Evolutionary conservation across 2,797 vertebrate genomes (phyloP).

Genomic region (Eupleurogrammus muticus): DNA sequence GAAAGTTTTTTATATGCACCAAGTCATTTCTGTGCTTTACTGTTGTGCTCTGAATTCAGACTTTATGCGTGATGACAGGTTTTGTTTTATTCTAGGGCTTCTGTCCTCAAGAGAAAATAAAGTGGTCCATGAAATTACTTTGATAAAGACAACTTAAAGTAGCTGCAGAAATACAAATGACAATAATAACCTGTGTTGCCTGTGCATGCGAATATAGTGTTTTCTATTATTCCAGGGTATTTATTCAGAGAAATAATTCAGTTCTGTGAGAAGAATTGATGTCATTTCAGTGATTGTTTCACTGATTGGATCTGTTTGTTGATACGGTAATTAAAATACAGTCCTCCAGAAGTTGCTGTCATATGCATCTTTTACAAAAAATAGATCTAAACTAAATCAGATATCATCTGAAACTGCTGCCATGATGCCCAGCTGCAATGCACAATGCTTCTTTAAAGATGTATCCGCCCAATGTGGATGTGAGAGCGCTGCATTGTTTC

Average conservation of each 20-base stretch:
- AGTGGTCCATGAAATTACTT: conserved; percentile 33
- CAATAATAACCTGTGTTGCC: conserved; percentile 23
- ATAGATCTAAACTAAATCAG: conserved; percentile 19
- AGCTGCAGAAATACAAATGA: conserved; percentile 30
- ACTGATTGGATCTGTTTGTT: conserved; percentile 29
- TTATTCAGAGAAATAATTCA: conserved; percentile 32
- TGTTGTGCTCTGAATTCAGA: conserved; percentile 18
- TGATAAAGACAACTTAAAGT: conserved; percentile 25
- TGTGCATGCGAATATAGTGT: neutral
- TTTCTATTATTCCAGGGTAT: conserved; percentile 22
- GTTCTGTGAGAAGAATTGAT: conserved; percentile 28
- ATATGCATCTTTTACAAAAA: conserved; percentile 11
- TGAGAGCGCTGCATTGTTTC: neutral
- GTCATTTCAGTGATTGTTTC: conserved; percentile 26
- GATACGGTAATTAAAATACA: conserved; percentile 39
- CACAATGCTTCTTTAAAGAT: conserved; percentile 11
- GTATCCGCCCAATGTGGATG: conserved; percentile 7
- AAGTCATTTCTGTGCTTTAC: conserved; percentile 47
- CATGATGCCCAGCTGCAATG: neutral
- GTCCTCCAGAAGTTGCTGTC: conserved; percentile 14
- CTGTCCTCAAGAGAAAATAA: conserved; percentile 23
- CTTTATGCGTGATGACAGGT: conserved; percentile 28
- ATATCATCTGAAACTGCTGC: conserved; percentile 19
- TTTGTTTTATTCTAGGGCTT: conserved; percentile 33
- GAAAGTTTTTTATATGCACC: conserved; percentile 36